Evolutionary conservation across 1,140 invertebrate genomes (phyloP).

Genomic region (Sipha flava): DNA sequence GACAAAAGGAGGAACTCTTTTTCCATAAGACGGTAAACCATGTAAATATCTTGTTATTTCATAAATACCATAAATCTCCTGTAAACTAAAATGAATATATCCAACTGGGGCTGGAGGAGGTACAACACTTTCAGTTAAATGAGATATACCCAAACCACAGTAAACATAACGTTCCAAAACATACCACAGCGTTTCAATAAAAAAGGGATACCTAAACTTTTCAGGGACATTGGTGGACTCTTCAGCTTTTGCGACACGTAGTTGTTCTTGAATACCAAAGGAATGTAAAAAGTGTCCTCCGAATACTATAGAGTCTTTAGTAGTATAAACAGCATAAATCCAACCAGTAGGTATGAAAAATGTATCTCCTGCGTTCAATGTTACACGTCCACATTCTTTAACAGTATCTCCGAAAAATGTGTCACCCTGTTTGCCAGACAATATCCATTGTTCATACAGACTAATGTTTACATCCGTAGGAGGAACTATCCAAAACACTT

Average conservation of each 20-base stretch:
- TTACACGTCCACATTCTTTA: slow-evolving; percentile 79
- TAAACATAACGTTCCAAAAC: slow-evolving; percentile 87
- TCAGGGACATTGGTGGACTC: slow-evolving; percentile 89
- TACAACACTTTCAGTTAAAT: slow-evolving; percentile 52
- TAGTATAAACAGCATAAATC: slow-evolving; percentile 97
- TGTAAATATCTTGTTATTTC: slow-evolving; percentile 86
- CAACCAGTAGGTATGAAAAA: slow-evolving; percentile 95
- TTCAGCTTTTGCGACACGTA: slow-evolving; percentile 85
- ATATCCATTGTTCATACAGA: slow-evolving; percentile 86
- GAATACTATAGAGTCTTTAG: slow-evolving; percentile 89
- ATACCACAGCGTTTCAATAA: slow-evolving; percentile 96
- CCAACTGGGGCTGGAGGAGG: slow-evolving; percentile 42
- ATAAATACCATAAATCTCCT: slow-evolving; percentile 75
- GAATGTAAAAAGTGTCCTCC: slow-evolving; percentile 96
- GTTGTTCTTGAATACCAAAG: slow-evolving; percentile 76
- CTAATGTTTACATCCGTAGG: slow-evolving; percentile 86
- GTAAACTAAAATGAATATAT: slow-evolving; percentile 64
- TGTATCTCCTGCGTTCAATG: slow-evolving; percentile 71
- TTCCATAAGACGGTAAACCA: slow-evolving; percentile 75
- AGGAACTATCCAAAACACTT: slow-evolving; percentile 89
- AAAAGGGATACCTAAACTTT: slow-evolving; percentile 96
- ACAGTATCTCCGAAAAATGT: slow-evolving; percentile 95
- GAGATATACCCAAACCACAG: slow-evolving; percentile 72
- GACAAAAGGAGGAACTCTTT: slow-evolving; percentile 84
- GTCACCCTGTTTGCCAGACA: slow-evolving; percentile 88